Evolutionary conservation across 2,113 vertebrate genomes (phyloP).

Genomic region (Calyptomena viridis): DNA sequence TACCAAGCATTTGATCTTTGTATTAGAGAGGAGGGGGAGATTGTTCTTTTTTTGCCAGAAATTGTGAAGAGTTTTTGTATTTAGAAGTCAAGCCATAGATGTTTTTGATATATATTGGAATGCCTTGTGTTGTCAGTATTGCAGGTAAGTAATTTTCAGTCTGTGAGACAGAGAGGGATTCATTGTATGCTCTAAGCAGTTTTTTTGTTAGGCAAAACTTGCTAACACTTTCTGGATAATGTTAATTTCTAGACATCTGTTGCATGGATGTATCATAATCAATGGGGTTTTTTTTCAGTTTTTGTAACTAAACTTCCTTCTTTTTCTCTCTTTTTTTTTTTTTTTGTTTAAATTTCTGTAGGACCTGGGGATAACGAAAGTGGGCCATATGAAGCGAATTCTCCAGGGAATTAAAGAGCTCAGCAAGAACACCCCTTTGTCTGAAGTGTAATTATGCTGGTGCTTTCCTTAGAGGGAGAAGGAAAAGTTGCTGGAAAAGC

Average conservation of each 20-base stretch:
- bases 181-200: background rate
- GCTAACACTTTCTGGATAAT: background rate
- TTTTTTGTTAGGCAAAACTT: background rate
- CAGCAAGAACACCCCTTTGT: conserved; percentile 79
- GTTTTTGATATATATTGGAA: background rate
- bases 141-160: conserved; percentile 38
- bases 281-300: background rate
- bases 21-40: conserved; percentile 58
- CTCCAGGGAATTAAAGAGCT: conserved; percentile 99
- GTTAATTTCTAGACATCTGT: background rate
- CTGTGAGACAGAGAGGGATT: background rate
- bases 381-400: conserved; percentile 99
- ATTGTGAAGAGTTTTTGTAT: background rate
- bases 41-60: conserved; percentile 23
- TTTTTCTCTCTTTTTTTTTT: background rate
- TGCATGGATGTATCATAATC: background rate
- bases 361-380: conserved; percentile 99
- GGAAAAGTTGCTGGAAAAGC: conserved; percentile 32
- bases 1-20: background rate
- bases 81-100: background rate
- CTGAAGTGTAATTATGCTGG: conserved; percentile 80
- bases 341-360: conserved; percentile 39
- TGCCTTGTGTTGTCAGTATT: background rate
- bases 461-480: conserved; percentile 60
- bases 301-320: conserved; percentile 9